Evolutionary conservation across 2,888 invertebrate species (phyloP).

Genomic region (Aspidiotus destructor): DNA sequence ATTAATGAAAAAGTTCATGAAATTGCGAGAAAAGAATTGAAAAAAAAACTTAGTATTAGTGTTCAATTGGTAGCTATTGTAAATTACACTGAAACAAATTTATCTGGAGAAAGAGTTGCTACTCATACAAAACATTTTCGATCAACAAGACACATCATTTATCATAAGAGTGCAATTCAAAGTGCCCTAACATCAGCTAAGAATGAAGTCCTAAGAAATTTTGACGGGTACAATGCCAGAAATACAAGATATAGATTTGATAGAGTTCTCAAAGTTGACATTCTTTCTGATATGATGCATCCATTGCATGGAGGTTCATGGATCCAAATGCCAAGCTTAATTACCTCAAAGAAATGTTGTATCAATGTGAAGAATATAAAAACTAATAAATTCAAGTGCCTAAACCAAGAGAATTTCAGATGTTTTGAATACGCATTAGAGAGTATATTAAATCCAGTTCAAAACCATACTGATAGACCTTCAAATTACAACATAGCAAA

Average conservation of each 20-base stretch:
- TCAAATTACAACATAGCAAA: background rate
- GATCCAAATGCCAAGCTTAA: background rate
- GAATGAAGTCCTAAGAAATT: conserved; percentile 10
- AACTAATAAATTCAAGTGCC: conserved; percentile 6
- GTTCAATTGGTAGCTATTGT: conserved; percentile 1
- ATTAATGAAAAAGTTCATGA: background rate
- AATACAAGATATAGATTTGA: conserved; percentile 10
- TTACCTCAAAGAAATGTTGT: background rate
- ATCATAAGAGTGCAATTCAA: conserved; percentile 1
- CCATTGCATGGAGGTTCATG: background rate
- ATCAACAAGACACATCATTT: conserved; percentile 1
- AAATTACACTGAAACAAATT: background rate
- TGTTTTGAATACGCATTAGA: conserved; percentile 5
- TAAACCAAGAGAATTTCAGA: conserved; percentile 3
- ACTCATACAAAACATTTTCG: background rate
- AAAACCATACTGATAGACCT: background rate
- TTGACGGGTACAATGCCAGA: conserved; percentile 4
- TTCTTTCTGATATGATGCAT: conserved; percentile 3
- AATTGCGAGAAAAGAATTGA: background rate
- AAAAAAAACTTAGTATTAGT: conserved; percentile 5
- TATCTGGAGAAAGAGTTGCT: background rate
- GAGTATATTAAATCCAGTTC: conserved; percentile 9
- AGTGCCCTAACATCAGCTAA: conserved; percentile 1
- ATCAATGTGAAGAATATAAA: conserved; percentile 8
- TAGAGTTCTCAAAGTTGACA: background rate